Evolutionary conservation across 2,797 vertebrate genomes (phyloP), one percentile per base, ranked within the genome.

Genomic region (Peromyscus aztecus): DNA sequence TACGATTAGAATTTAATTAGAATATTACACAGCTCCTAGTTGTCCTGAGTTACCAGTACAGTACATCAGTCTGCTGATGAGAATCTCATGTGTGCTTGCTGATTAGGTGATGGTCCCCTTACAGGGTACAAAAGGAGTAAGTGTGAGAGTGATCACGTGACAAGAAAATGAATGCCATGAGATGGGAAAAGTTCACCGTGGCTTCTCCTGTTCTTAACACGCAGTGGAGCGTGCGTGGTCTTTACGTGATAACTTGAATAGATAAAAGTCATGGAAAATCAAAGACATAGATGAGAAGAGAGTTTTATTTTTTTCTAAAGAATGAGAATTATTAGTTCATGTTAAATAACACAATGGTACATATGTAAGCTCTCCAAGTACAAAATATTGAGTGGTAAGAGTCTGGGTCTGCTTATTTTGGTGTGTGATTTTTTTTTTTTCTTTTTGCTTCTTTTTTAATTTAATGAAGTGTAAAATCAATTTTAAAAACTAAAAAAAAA

Each of bases 341-440:
- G 46, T 81, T 85, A 96, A 89, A 55, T 91, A 86, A 83, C 81
- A 24, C 49, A 11, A 63, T 55, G 83, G 52, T 12, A 76, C 71
- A n/a, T 76, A 37, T 34, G 5, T 92, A 93, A 97, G 92, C 5
- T 67, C 37, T 80, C 65, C 83, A 92, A 69, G 52, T 95, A 23
- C 92, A 40, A 46, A 65, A 29, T 46, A 46, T 84, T 84, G 40
- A 84, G 14, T 63, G 43, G 59, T 83, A 46, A 40, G 24, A 84
- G 40, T 43, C 61, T 84, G 40, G 43, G 37, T 83, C 10, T 84
- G 40, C 37, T 84, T 46, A 34, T 49, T 67, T 84, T 65, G 29
- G 37, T 84, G 40, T 84, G 11, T 84, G 40, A 11, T 49, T 13
- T 19, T 83, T 83, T 83, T 83, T 59, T 37, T 9, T 17, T 59